Base-by-base conservation (phyloP, 2,888 invertebrate species). In the Chloroclysta siterata region DNA sequence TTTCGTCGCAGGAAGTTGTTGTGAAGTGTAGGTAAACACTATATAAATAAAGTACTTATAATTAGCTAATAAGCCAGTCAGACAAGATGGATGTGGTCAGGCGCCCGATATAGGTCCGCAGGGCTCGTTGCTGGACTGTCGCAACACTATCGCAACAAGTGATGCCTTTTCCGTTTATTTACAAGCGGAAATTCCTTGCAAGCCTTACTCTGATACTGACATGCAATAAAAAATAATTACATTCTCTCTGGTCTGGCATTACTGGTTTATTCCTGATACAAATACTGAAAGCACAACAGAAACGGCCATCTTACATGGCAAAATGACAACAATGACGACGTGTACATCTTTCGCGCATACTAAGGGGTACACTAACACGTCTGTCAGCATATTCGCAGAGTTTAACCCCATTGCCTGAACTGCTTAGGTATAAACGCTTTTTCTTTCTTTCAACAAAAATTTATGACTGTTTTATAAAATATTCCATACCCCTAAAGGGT, bases 101-200 rank as follows among this genome's bases (percentile, higher is more conserved):
- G 57, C 44, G 55, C 63, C 65, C 62, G 58, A 62, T 63, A 65
- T 67, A 65, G n/a, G 58, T 68, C 53, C 56, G 60, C 46, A 52
- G 61, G 51, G 53, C 62, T 47, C 41, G 33, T 44, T 47, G 36
- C 11, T 39, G 8, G 10, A 39, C 17, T 69, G 56, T 67, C 41
- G 63, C 59, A 68, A 70, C 53, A 15, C 17, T 60, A 60, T 63
- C 57, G 63, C 53, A 63, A 69, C 33, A 59, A 53, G 13, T 60
- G 47, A 53, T 47, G 42, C 70, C 72, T 63, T 72, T 65, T 66
- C 62, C 60, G 65, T 64, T 56, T 59, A 64, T 66, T 63, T 65
- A 65, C 63, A 60, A 66, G 63, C 68, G 67, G 68, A 67, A 64
- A 70, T 70, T 67, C 66, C 33, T 53, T 53, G 51, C 41, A 42